Percentiles rank a stretch among this genome's conserved stretches.
Evolutionary conservation across 2,888 invertebrate species (phyloP).

Genomic region (Linnaemya vulpina): DNA sequence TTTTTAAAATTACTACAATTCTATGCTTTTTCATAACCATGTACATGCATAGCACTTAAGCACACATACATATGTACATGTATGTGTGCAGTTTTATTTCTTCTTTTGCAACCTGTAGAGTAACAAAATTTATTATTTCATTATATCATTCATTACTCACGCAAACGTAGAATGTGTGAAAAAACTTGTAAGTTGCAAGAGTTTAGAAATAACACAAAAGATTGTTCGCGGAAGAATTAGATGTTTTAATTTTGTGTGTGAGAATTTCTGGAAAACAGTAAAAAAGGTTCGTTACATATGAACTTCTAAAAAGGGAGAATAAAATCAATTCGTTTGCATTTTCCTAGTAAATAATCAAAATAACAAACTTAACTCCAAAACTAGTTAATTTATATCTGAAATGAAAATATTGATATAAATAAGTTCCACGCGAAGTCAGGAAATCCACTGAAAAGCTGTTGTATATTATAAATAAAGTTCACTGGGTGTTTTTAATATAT

Average conservation of each 20-base stretch:
- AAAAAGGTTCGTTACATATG: background rate
- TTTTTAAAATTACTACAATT: conserved; percentile 61
- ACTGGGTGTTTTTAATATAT: too few species aligned
- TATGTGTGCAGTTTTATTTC: conserved; percentile 5
- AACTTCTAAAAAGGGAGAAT: background rate
- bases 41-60: background rate
- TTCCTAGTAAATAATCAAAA: too few species aligned
- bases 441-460: too few species aligned
- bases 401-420: too few species aligned
- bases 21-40: conserved; percentile 16
- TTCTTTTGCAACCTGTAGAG: conserved; percentile 30
- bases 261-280: background rate
- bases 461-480: too few species aligned
- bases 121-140: conserved; percentile 56
- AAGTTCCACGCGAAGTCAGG: too few species aligned
- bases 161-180: conserved; percentile 68
- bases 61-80: background rate
- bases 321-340: too few species aligned
- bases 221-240: conserved; percentile 7
- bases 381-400: too few species aligned
- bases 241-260: background rate
- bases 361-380: too few species aligned
- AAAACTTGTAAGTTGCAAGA: conserved; percentile 50
- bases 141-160: conserved; percentile 58
- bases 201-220: conserved; percentile 38